These are phyloP conservation scores for Lates japonicus DNA, from an alignment of 2,797 vertebrate genomes.

Conservation along the genomic window DNA sequence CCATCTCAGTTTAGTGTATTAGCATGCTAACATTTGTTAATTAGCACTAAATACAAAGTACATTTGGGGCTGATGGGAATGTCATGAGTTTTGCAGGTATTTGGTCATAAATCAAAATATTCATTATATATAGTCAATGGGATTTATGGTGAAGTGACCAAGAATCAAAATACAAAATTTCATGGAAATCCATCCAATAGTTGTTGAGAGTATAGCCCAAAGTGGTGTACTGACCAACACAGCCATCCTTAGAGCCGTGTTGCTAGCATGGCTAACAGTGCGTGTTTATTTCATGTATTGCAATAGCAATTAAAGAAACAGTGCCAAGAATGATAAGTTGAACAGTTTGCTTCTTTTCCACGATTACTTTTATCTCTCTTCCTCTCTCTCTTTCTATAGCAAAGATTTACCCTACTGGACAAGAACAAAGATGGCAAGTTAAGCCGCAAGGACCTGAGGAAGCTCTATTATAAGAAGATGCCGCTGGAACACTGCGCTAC, in stretches of 20 bases:
- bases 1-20: neutral
- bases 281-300: neutral
- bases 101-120: neutral
- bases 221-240: neutral
- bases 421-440: slow-evolving; percentile 79
- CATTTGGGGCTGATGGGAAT: neutral
- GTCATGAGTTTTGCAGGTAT: neutral
- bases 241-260: no score
- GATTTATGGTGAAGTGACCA: no score
- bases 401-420: slow-evolving; percentile 72
- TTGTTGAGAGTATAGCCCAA: neutral
- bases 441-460: slow-evolving; percentile 80
- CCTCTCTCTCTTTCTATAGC: slow-evolving; percentile 48
- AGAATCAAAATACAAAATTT: neutral
- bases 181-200: neutral
- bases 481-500: slow-evolving; percentile 74
- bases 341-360: neutral
- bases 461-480: slow-evolving; percentile 80
- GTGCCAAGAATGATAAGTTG: neutral
- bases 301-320: neutral
- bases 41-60: neutral
- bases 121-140: no score
- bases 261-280: neutral
- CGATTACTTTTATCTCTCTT: neutral
- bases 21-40: neutral